Conservation (phyloP, 64 coral and sea anemone genomes). For the Hydrozoanthus tunicans region DNA sequence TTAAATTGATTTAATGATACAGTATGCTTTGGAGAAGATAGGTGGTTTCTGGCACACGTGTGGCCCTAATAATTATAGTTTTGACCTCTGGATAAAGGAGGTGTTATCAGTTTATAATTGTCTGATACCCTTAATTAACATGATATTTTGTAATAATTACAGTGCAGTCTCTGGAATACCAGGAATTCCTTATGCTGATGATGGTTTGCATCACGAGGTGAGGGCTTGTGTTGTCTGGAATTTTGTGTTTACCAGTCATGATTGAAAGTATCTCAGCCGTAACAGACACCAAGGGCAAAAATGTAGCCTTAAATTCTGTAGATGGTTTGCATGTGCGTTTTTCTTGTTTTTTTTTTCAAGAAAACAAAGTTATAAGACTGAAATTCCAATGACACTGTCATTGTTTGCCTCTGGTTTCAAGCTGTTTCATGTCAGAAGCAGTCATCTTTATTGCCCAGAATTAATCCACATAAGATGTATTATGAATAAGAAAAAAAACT, state of each 20-base stretch:
- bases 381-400: background rate
- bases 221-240: background rate
- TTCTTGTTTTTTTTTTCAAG: background rate
- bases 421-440: no score
- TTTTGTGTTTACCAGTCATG: background rate
- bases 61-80: no score
- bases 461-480: no score
- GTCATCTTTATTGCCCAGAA: no score
- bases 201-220: constrained; percentile 45
- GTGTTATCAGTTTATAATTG: background rate
- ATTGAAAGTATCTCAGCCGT: background rate
- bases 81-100: no score
- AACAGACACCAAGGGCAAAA: background rate
- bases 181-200: constrained; percentile 43
- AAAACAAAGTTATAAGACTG: no score
- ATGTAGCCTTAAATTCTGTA: background rate
- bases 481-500: no score
- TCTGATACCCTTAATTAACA: background rate
- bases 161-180: constrained; percentile 43
- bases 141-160: background rate
- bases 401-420: background rate
- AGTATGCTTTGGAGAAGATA: no score
- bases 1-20: no score
- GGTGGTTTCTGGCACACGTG: no score
- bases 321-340: background rate